Evolutionary conservation across 92 coral and sea anemone species (phyloP), one percentile per base, ranked within the genome.

Genomic region (Palythoa caribaeorum): DNA sequence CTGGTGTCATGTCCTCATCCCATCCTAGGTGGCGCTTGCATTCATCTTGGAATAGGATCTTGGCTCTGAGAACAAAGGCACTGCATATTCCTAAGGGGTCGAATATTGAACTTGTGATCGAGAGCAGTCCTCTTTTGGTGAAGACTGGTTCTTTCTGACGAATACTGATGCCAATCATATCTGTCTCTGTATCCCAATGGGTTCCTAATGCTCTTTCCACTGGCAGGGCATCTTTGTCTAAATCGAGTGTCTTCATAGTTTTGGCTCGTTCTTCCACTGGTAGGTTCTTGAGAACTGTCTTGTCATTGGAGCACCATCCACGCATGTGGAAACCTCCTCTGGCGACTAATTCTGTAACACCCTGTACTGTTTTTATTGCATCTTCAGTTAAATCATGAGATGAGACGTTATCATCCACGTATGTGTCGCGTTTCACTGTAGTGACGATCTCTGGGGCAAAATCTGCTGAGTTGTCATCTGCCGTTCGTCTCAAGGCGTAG

Each of bases 71-170:
- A 71, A 79, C n/a, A 74, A 21, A 19, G 71, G 63, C 60, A 59
- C 38, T 57, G 83, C 21, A 74, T 21, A 38, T n/a, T 66, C 89
- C 89, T 39, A 85, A 54, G 7, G 74, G 89, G 47, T 85, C 89
- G 47, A 57, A 85, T 71, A 85, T 14, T 6, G 83, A 59, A 16
- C 36, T n/a, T 66, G 38, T 66, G 71, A n/a, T n/a, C 5, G 17
- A 11, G 17, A 10, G 13, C 59, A 52, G 13, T 52, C 13, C 13
- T 52, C 59, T 52, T 12, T 12, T 52, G 13, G 59, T 52, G 68
- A 60, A 60, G 16, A 60, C 68, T 11, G 20, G 20, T 60, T 60
- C 71, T 57, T 57, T 57, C 65, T 57, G 11, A 57, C 65, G 65
- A 57, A 57, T 57, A 57, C 65, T 57, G 65, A 57, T 57, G 65